Evolutionary conservation across 2,888 invertebrate species (phyloP).

Genomic region (Crossocerus cetratus): DNA sequence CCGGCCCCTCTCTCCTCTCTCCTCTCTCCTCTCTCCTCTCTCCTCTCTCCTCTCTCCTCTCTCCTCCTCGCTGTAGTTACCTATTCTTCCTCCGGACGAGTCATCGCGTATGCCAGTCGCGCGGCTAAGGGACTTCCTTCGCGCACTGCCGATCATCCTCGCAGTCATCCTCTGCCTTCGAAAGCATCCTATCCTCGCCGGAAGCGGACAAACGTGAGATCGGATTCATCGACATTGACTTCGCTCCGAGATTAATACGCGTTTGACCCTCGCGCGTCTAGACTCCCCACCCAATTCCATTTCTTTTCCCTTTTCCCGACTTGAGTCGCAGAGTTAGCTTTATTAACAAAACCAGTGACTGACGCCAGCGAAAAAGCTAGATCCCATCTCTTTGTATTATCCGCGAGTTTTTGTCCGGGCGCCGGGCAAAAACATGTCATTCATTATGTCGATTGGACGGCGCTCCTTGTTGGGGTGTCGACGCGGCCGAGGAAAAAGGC

Average conservation of each 20-base stretch:
- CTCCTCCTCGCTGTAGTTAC: conserved; percentile 11
- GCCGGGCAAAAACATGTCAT: conserved; percentile 5
- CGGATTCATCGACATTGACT: conserved; percentile 12
- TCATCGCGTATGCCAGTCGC: conserved; percentile 51
- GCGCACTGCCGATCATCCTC: conserved; percentile 45
- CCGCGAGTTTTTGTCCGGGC: too few species aligned
- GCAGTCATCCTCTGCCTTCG: conserved; percentile 39
- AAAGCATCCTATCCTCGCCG: conserved; percentile 39
- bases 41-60: too few species aligned
- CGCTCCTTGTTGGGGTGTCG: neutral
- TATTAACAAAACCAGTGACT: too few species aligned
- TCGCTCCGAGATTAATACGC: neutral
- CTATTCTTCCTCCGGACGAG: conserved; percentile 37
- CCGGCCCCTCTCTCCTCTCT: too few species aligned
- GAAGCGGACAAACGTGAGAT: conserved; percentile 48
- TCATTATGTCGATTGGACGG: conserved; percentile 18
- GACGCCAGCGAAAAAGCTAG: too few species aligned
- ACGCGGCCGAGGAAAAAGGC: too few species aligned
- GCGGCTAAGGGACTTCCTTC: conserved; percentile 53
- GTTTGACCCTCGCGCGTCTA: conserved; percentile 36
- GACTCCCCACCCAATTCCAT: neutral
- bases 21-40: too few species aligned
- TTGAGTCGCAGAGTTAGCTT: too few species aligned
- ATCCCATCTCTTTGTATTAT: too few species aligned
- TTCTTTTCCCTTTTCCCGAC: too few species aligned